Base-by-base conservation (phyloP, 2,113 vertebrate genomes). In the Leuciscus idus region DNA sequence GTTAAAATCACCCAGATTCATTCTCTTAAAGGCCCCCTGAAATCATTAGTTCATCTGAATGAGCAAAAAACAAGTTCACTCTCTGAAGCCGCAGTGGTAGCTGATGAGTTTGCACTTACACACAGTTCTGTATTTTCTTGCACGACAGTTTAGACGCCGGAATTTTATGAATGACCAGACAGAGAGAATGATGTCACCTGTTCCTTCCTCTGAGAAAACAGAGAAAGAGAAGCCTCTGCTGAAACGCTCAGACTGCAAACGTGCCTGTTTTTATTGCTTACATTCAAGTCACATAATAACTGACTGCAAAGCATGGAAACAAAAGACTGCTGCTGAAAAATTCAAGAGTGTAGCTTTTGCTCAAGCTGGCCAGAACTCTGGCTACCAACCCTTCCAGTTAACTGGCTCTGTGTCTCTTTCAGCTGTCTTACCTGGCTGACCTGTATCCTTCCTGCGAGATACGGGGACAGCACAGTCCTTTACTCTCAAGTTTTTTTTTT, bases 231-330 rank as follows among this genome's bases (percentile, higher is more conserved):
- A 12, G 11, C 39, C 43, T 9, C 1, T 75, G 23, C 73, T 74
- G 36, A 10, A n/a, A 4, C 4, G 5, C 17, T 46, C 23, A 7
- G n/a, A 10, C n/a, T 0, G 12, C 36, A 76, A 77, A 30, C 30
- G 13, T 30, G 84, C 59, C 23, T 86, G 77, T 59, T 86, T 81
- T 39, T 73, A 86, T 30, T 85, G 76, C 46, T 28, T 80, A 19
- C 28, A 72, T 21, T 23, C 17, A 28, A 48, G 62, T 26, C 64
- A 86, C 33, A 17, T 86, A 8, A 55, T 59, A 15, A 13, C 48
- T 43, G 46, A 30, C 39, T 87, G 74, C 59, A 57, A 77, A 62
- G 30, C 55, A 23, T 30, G 28, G 28, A 87, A 73, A n/a, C 57
- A 84, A 43, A 33, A 39, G 30, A 39, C 15, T 23, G 43, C 6